Evolutionary conservation across 1,140 invertebrate genomes (phyloP).

Genomic region (Mactra quadrangularis): DNA sequence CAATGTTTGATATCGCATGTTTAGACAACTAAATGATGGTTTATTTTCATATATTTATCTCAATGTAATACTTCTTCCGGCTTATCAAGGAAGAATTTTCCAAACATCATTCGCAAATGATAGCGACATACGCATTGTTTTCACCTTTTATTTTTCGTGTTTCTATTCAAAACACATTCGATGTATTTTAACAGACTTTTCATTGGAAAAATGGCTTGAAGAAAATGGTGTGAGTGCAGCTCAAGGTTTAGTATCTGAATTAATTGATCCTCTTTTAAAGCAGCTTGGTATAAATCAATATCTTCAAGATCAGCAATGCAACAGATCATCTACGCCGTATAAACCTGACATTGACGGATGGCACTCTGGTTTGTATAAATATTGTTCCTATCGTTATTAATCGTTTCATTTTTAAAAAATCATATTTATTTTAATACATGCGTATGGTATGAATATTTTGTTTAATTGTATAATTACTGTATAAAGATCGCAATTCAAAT

Average conservation of each 20-base stretch:
- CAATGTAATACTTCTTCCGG: no score
- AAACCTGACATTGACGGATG: neutral
- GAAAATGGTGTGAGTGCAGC: constrained; percentile 3
- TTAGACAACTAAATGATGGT: no score
- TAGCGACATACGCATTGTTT: no score
- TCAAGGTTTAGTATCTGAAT: neutral
- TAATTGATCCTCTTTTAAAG: constrained; percentile 5
- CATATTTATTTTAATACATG: neutral
- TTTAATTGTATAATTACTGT: neutral
- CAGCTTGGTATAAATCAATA: constrained; percentile 11
- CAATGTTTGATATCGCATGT: no score
- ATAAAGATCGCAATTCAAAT: neutral
- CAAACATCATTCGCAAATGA: no score
- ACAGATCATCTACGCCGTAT: neutral
- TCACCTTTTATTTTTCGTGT: no score
- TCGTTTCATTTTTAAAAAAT: neutral
- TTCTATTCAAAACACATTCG: no score
- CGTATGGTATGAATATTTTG: neutral
- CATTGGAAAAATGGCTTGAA: constrained; percentile 6
- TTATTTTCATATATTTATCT: no score
- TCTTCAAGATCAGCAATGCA: neutral
- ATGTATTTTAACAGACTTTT: no score
- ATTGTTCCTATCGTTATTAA: neutral
- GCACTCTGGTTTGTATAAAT: constrained; percentile 6
- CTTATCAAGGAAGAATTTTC: no score